Conservation (phyloP, 2,888 invertebrate species). For the Drosophila incognita region DNA sequence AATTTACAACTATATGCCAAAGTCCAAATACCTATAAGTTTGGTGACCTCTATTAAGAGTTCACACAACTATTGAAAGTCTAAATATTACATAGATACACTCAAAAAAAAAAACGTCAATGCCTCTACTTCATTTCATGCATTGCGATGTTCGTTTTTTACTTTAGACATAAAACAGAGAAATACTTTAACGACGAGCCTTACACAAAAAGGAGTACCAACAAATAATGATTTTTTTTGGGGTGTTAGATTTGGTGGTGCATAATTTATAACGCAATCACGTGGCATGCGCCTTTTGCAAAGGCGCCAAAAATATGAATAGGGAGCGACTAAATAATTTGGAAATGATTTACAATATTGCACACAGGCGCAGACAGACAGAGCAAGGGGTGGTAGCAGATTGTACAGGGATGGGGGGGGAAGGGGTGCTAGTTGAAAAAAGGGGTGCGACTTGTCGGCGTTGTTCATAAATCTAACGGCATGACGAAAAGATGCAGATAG, state of each 20-base stretch:
- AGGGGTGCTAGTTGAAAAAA: conserved; percentile 3
- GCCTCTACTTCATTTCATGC: neutral
- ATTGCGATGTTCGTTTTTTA: neutral
- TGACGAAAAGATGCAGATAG: conserved; percentile 76
- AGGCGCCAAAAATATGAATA: conserved; percentile 79
- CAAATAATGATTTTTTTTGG: conserved; percentile 4
- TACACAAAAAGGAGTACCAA: neutral
- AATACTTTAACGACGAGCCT: conserved; percentile 50
- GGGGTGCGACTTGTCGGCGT: conserved; percentile 38
- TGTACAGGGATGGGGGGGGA: neutral
- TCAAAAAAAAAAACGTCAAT: neutral
- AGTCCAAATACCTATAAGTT: neutral
- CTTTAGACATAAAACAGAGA: conserved; percentile 15
- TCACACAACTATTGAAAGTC: neutral
- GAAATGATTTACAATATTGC: conserved; percentile 81
- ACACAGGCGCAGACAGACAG: conserved; percentile 28
- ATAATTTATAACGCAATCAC: conserved; percentile 82
- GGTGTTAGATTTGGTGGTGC: conserved; percentile 61
- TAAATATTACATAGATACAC: conserved; percentile 8
- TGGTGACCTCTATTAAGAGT: neutral
- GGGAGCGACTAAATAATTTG: conserved; percentile 79
- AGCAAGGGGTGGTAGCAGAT: neutral
- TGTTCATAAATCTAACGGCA: conserved; percentile 77
- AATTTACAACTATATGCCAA: neutral
- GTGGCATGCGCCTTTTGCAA: conserved; percentile 60